Evolutionary conservation across 2,888 invertebrate genomes (phyloP).

Genomic region (Dynastes tityus): DNA sequence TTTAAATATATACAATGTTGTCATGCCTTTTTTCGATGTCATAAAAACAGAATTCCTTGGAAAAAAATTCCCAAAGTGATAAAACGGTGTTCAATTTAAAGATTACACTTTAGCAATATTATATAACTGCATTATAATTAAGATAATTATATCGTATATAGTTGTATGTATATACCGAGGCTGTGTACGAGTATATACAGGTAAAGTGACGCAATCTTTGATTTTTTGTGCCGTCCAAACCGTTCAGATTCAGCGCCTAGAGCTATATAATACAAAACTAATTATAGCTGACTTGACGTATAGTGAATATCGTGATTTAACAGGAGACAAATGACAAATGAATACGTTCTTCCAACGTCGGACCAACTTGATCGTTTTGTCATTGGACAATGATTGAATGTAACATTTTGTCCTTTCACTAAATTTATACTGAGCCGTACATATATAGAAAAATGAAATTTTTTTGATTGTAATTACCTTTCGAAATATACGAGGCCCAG

Average conservation of each 20-base stretch:
- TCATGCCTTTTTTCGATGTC: background rate
- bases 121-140: slow-evolving; percentile 62
- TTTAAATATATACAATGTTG: background rate
- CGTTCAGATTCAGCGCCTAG: slow-evolving; percentile 60
- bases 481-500: background rate
- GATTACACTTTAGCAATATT: slow-evolving; percentile 63
- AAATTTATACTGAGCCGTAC: slow-evolving; percentile 13
- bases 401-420: slow-evolving; percentile 45
- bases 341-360: slow-evolving; percentile 56
- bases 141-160: slow-evolving; percentile 59
- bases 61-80: slow-evolving; percentile 55
- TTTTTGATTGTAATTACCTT: background rate
- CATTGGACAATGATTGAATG: slow-evolving; percentile 54
- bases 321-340: slow-evolving; percentile 69
- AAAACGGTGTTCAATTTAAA: slow-evolving; percentile 62
- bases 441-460: background rate
- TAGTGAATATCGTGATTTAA: slow-evolving; percentile 66
- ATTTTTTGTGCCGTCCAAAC: slow-evolving; percentile 59
- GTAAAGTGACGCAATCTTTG: slow-evolving; percentile 61
- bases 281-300: slow-evolving; percentile 67
- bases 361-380: slow-evolving; percentile 55
- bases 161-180: slow-evolving; percentile 1
- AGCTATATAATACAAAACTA: slow-evolving; percentile 64
- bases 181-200: too few relatives aligned
- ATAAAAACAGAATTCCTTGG: slow-evolving; percentile 24